Conservation (phyloP, 2,888 invertebrate genomes). For the Pinctada fucata region DNA sequence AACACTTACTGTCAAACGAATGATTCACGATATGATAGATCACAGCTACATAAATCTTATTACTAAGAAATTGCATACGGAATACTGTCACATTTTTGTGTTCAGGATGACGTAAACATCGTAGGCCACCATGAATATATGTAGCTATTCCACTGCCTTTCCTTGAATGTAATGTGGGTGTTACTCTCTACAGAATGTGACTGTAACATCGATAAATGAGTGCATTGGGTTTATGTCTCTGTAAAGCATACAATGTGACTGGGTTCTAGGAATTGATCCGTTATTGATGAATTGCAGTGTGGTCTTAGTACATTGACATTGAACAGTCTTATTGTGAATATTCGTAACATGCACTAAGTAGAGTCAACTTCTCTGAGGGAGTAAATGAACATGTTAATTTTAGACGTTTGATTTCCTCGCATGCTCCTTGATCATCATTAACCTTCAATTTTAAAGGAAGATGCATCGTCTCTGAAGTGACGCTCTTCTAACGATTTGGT, state of each 20-base stretch:
- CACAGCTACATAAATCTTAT: background rate
- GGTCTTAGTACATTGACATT: background rate
- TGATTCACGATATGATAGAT: background rate
- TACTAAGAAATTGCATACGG: background rate
- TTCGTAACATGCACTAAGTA: background rate
- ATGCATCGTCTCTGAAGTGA: background rate
- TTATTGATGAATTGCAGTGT: background rate
- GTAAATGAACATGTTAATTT: slow-evolving; percentile 1
- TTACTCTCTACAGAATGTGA: background rate
- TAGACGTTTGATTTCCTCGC: background rate
- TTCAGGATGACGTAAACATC: background rate
- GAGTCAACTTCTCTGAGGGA: background rate
- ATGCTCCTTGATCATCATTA: background rate
- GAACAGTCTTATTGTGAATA: background rate
- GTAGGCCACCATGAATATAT: background rate
- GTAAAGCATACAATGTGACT: background rate
- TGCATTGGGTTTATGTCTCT: background rate
- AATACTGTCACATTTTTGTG: background rate
- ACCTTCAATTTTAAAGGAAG: background rate
- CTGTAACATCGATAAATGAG: background rate
- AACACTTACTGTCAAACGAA: too few relatives aligned
- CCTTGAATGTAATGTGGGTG: background rate
- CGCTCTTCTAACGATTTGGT: background rate
- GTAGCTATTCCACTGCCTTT: background rate
- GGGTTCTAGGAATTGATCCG: background rate